phyloP scores from a whole-genome alignment of 2,797 vertebrate genomes.

The Rousettus madagascariensis region DNA sequence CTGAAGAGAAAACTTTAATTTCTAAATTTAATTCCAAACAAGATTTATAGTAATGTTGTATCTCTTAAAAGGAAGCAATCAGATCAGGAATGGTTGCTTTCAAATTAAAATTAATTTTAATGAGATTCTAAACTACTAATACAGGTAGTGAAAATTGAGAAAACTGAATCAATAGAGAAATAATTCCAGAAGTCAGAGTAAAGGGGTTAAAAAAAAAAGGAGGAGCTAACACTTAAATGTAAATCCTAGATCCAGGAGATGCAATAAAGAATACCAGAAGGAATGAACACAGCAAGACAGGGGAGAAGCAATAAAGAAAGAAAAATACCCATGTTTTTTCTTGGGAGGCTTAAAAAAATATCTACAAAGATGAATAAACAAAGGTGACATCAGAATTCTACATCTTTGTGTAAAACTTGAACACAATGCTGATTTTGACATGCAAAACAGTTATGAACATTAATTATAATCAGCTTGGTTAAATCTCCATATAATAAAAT shows the following conservation, averaged over 20 bases:
- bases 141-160: neutral
- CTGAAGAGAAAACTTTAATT: neutral
- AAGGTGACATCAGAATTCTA: neutral
- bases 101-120: slow-evolving; percentile 21
- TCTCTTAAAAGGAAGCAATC: neutral
- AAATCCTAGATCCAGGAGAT: neutral
- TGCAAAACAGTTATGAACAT: neutral
- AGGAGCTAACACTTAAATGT: neutral
- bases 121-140: neutral
- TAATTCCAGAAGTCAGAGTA: neutral
- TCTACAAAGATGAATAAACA: neutral
- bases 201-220: neutral
- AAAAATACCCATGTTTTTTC: neutral
- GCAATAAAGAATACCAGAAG: neutral
- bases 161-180: neutral
- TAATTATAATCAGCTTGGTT: neutral
- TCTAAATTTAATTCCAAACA: slow-evolving; percentile 26
- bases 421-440: neutral
- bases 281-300: neutral
- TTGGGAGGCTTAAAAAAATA: neutral
- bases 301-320: neutral
- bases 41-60: neutral
- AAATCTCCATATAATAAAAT: neutral
- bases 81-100: neutral
- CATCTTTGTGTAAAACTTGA: neutral